Evolutionary conservation across 2,113 vertebrate species (phyloP).

Genomic region (Hiodon tergisus): DNA sequence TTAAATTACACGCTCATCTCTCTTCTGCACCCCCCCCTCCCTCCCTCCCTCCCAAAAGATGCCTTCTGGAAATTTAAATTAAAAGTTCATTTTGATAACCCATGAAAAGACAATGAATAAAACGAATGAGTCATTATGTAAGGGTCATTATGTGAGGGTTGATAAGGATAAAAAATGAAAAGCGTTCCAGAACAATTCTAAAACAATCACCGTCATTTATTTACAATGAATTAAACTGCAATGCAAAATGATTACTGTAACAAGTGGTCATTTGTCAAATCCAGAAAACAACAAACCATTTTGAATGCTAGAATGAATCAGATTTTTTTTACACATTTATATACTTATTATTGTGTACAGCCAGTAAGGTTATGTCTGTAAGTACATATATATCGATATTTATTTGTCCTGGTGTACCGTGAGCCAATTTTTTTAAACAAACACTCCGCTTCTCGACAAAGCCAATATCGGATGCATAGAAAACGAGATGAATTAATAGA

Average conservation of each 20-base stretch:
- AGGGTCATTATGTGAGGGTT: neutral
- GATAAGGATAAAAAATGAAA: conserved; percentile 14
- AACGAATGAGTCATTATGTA: neutral
- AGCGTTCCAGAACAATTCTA: conserved; percentile 31
- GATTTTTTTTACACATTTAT: conserved; percentile 57
- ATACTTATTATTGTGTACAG: conserved; percentile 56
- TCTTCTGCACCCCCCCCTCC: no score
- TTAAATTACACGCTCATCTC: conserved; percentile 9
- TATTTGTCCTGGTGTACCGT: conserved; percentile 32
- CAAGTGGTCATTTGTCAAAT: conserved; percentile 64
- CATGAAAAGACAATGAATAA: neutral
- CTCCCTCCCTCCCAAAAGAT: neutral
- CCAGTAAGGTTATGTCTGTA: conserved; percentile 39
- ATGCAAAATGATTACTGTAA: conserved; percentile 63
- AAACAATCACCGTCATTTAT: conserved; percentile 68
- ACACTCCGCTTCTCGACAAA: conserved; percentile 19
- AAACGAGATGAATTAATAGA: conserved; percentile 40
- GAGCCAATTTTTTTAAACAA: conserved; percentile 26
- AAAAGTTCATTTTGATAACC: no score
- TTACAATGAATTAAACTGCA: conserved; percentile 73
- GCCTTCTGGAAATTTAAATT: conserved; percentile 8
- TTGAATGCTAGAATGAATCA: conserved; percentile 59
- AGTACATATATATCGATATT: conserved; percentile 19
- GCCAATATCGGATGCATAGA: conserved; percentile 54
- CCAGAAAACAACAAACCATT: conserved; percentile 61